Conservation (phyloP, 1,140 invertebrate genomes). For the Caenorhabditis latens region DNA sequence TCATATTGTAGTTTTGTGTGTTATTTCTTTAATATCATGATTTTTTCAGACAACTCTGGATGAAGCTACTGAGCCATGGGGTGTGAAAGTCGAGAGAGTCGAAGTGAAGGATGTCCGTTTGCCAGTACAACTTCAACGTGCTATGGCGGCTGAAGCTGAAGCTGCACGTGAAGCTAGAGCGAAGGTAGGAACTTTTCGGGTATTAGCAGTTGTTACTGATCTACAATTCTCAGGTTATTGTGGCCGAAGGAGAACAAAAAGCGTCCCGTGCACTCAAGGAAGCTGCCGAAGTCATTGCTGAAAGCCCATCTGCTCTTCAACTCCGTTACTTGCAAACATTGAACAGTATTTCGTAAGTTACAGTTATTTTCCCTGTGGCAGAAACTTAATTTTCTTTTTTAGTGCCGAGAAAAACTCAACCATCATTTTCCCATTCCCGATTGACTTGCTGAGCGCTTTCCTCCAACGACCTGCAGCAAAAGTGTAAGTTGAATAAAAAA, state of each 20-base stretch:
- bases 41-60: slow-evolving; percentile 81
- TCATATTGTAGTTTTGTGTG: too few relatives aligned
- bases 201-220: not conserved
- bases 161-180: slow-evolving; percentile 78
- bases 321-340: slow-evolving; percentile 82
- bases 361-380: not conserved
- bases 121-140: slow-evolving; percentile 73
- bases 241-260: slow-evolving; percentile 79
- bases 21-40: not conserved
- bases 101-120: slow-evolving; percentile 80
- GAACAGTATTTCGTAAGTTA: slow-evolving; percentile 79
- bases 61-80: slow-evolving; percentile 93
- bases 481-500: slow-evolving; percentile 65
- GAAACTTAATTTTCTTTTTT: slow-evolving; percentile 59
- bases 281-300: slow-evolving; percentile 81
- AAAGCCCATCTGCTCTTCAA: slow-evolving; percentile 88
- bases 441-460: slow-evolving; percentile 72
- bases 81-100: slow-evolving; percentile 79
- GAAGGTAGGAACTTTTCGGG: slow-evolving; percentile 66
- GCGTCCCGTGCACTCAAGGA: slow-evolving; percentile 79
- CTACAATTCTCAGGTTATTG: slow-evolving; percentile 78
- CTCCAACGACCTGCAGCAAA: slow-evolving; percentile 67
- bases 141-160: slow-evolving; percentile 74
- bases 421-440: slow-evolving; percentile 88
- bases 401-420: slow-evolving; percentile 96